Percentiles rank a stretch among this genome's conserved stretches.
Conservation (phyloP, 2,888 invertebrate genomes). For the Gastrophysa polygoni region DNA sequence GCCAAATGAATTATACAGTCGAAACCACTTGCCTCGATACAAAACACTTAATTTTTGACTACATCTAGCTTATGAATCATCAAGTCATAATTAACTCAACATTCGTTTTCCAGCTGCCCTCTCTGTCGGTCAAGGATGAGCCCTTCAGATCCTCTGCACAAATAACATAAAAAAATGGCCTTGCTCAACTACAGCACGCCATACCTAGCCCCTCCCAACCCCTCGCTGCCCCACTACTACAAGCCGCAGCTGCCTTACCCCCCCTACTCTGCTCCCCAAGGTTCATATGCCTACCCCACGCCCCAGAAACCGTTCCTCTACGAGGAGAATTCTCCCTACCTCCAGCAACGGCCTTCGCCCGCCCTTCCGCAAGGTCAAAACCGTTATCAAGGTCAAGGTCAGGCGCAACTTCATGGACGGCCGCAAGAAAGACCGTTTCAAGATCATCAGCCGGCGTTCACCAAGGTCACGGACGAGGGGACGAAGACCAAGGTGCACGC, state of each 20-base stretch:
- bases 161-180: constrained; percentile 47
- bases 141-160: not conserved
- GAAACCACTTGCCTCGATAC: too few species aligned
- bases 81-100: not conserved
- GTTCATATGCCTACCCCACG: constrained; percentile 53
- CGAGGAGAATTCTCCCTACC: constrained; percentile 50
- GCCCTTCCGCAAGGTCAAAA: constrained; percentile 34
- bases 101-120: constrained; percentile 4
- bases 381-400: constrained; percentile 1
- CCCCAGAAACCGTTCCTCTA: constrained; percentile 54
- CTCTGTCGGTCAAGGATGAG: constrained; percentile 3
- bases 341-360: constrained; percentile 58
- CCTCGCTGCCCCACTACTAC: constrained; percentile 46
- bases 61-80: not conserved
- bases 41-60: too few species aligned
- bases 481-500: constrained; percentile 70
- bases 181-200: constrained; percentile 54
- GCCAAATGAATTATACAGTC: too few species aligned
- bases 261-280: constrained; percentile 37
- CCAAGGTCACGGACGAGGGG: constrained; percentile 66
- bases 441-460: constrained; percentile 62
- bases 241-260: constrained; percentile 40
- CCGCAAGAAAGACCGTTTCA: constrained; percentile 17
- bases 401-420: constrained; percentile 1
- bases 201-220: constrained; percentile 49